Evolutionary conservation across 1,140 invertebrate species (phyloP), one percentile per base, ranked within the genome.

Genomic region (Zaprionus vittiger): DNA sequence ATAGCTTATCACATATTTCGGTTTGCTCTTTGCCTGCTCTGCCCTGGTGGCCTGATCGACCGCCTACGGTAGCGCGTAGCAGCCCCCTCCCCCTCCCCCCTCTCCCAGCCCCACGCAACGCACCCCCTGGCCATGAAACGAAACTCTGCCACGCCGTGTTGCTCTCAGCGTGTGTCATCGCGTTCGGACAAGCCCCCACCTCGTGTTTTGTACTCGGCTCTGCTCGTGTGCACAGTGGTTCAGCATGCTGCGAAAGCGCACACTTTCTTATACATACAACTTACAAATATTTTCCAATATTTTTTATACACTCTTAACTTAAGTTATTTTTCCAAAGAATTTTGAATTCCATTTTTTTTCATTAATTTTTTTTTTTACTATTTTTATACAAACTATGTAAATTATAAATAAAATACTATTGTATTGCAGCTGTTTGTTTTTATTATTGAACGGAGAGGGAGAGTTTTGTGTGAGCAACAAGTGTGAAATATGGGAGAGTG

Each of bases 11-110:
- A 74, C 38, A 38, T 47, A 20, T 65, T 55, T 49, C 15, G 5
- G 22, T 47, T 47, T 72, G 63, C 28, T 41, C 54, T 72, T 76
- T 72, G 37, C 54, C 47, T 73, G 70, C 54, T 67, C 34, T 60
- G 55, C 62, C 66, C 63, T 55, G 73, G 62, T 76, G 69, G 73
- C 73, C 69, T 76, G 73, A 76, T 76, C 73, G 73, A 66, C 72
- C 73, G 68, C 37, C 66, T 28, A 38, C 67, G 20, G n/a, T 55
- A 14, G n/a, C 17, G 47, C 17, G 3, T 12, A 34, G 5, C 14
- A 17, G n/a, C 26, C 4, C 64, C 54, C 28, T 47, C 26, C 4
- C 64, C 54, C 28, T 47, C 1, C 31, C 24, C 9, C 14, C 49
- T 7, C 12, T 1, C n/a, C 1, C 17, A 22, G 6, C 41, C 20